Evolutionary conservation across 1,140 invertebrate genomes (phyloP), one percentile per base, ranked within the genome.

Genomic region (Papilio glaucus): DNA sequence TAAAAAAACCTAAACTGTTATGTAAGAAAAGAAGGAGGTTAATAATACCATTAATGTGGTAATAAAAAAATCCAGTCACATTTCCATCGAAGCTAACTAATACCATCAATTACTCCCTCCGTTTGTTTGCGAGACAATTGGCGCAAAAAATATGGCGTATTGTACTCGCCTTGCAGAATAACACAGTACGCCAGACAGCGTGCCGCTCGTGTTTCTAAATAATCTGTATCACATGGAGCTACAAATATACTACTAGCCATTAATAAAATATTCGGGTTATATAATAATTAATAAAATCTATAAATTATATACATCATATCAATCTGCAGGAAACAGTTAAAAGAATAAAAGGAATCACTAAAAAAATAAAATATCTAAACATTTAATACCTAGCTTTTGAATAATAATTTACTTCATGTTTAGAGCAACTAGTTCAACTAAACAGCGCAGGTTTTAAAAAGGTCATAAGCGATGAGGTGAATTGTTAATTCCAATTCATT

Each of bases 181-280:
- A 80, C 53, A 79, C 72, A 71, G 74, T 81, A 73, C 71, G 71
- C 74, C 81, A 90, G 88, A 90, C 88, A 83, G 87, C 85, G 80
- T 88, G 88, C 82, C 88, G 84, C 85, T 80, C 21, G 72, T 62
- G 73, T 79, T 85, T 78, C 53, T 72, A 72, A 73, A 68, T 79
- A 81, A 85, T 79, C 74, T 78, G 74, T 49, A 53, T 26, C 26
- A 78, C 83, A 73, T 38, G 26, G 78, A 88, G 78, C 73, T 82
- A 84, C 72, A 77, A 85, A 86, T 53, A 1, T 29, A 49, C 13
- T 65, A n/a, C n/a, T n/a, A n/a, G n/a, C n/a, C n/a, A 33, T 33
- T 33, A 33, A 33, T 6, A 33, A 33, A n/a, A n/a, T n/a, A n/a
- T n/a, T n/a, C n/a, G n/a, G n/a, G n/a, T n/a, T n/a, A n/a, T n/a